phyloP scores from a whole-genome alignment of 2,113 vertebrate species.

The Dicaeum eximium region DNA sequence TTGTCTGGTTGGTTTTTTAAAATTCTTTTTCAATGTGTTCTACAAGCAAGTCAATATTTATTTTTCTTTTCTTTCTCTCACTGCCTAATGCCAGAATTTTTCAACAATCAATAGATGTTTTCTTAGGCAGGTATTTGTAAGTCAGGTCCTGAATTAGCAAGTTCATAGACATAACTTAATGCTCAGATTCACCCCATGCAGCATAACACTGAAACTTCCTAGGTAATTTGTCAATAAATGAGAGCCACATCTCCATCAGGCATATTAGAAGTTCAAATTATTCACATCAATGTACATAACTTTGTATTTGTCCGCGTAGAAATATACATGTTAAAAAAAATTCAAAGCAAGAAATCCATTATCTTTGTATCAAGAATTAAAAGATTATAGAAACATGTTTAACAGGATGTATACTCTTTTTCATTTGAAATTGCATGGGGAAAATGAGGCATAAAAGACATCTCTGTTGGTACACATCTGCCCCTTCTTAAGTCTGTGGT shows the following conservation, averaged over 20 bases:
- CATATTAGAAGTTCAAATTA: not conserved
- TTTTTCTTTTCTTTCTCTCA: not conserved
- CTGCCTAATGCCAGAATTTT: not conserved
- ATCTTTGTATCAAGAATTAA: not conserved
- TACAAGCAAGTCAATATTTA: not conserved
- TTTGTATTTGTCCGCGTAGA: not conserved
- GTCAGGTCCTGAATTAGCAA: not conserved
- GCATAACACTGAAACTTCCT: not conserved
- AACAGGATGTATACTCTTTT: not conserved
- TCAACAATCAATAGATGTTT: not conserved
- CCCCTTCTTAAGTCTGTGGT: not conserved
- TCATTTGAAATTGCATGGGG: not conserved
- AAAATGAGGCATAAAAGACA: not conserved
- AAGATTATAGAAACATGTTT: not conserved
- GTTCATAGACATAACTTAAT: not conserved
- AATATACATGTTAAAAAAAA: rapidly evolving
- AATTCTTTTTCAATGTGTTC: not conserved
- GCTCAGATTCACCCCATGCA: not conserved
- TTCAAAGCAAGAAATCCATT: not conserved
- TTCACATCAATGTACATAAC: not conserved
- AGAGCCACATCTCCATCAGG: not conserved
- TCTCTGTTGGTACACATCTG: not conserved
- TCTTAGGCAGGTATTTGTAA: not conserved
- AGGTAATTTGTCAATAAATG: not conserved
- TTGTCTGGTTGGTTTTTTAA: not conserved